These are phyloP conservation scores for Lymantria dispar DNA, from an alignment of 2,888 invertebrate species.

Conservation along the genomic window DNA sequence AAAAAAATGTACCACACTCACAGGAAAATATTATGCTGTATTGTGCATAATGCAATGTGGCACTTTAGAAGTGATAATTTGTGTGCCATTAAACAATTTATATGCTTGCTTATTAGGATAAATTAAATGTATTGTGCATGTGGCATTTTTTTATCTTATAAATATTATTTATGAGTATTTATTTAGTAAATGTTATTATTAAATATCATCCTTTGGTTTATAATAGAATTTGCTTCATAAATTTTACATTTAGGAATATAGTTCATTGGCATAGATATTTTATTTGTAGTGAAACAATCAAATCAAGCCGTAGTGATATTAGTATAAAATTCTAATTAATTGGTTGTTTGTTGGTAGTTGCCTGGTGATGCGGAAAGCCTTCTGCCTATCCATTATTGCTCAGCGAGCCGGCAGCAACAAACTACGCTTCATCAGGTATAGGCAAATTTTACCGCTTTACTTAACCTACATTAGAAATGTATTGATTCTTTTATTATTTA, in stretches of 20 bases:
- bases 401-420: slow-evolving; percentile 84
- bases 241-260: slow-evolving; percentile 48
- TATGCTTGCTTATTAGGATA: too few relatives aligned
- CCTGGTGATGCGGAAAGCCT: slow-evolving; percentile 84
- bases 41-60: too few relatives aligned
- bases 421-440: slow-evolving; percentile 83
- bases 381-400: slow-evolving; percentile 84
- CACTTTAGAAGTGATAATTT: too few relatives aligned
- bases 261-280: slow-evolving; percentile 76
- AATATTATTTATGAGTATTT: too few relatives aligned
- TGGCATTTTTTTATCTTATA: too few relatives aligned
- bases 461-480: slow-evolving; percentile 29
- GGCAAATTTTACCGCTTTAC: slow-evolving; percentile 73
- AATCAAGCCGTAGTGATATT: slow-evolving; percentile 44
- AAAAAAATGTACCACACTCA: too few relatives aligned
- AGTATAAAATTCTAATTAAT: slow-evolving; percentile 72
- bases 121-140: too few relatives aligned
- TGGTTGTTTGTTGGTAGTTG: slow-evolving; percentile 83
- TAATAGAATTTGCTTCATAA: not conserved
- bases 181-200: too few relatives aligned
- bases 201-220: too few relatives aligned
- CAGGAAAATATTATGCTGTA: too few relatives aligned
- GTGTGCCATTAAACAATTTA: too few relatives aligned
- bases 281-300: slow-evolving; percentile 38
- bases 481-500: slow-evolving; percentile 25